Evolutionary conservation across 2,797 vertebrate genomes (phyloP), one percentile per base, ranked within the genome.

Genomic region (Malacoraja senta): DNA sequence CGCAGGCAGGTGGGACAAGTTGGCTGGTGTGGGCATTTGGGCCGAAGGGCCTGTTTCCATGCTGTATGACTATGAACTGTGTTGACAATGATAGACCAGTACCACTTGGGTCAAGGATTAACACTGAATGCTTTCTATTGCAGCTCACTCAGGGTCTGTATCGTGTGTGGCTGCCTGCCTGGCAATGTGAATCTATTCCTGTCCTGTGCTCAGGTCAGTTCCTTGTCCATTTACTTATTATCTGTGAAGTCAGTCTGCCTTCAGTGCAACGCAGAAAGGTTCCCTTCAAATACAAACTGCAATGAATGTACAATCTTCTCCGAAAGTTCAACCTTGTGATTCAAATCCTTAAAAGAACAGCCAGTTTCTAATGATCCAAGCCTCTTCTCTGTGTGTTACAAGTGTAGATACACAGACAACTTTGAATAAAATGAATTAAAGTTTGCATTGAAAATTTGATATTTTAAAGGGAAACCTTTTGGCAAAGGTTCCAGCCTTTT

Each of bases 131-230:
- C 32, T 65, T 91, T 38, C 71, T 65, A 81, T 94, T 94, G 7
- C 95, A 99, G 99, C 96, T 94, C 98, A 99, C 95, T 97, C 98
- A 0, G 95, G 95, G 93, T 95, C 97, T 29, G 96, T 99, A 93
- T 97, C 93, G 7, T 97, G 97, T 95, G 97, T 99, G 80, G 96
- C 98, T 93, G 97, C 98, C 95, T 98, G 98, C 94, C 98, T 63
- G 95, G 96, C 68, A 98, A 99, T 2, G 97, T 98, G 71, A 96
- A 97, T 8, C 93, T 99, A 93, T 99, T 99, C 96, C 95, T 99
- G 94, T 99, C 99, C 72, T 99, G 98, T 95, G 96, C 97, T 90
- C 97, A 99, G 96, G 99, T 99, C 96, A 97, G 68, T 10, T 71
- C 96, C 96, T 72, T 76, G 1, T 3, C 61, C 74, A 61, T 68